Evolutionary conservation across 2,888 invertebrate species (phyloP).

Genomic region (Didymodactylos carnosus): DNA sequence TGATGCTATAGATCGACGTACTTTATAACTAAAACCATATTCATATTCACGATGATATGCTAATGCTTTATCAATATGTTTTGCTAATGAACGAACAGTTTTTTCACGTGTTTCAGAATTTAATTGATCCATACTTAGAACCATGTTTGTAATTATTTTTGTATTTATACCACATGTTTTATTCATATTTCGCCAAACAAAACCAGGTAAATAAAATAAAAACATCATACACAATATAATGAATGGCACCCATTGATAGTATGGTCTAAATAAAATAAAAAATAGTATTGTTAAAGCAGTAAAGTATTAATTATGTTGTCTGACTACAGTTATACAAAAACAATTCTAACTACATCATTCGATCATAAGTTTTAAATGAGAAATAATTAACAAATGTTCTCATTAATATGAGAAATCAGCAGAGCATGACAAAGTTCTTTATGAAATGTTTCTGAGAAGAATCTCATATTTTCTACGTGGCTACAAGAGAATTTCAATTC

Average conservation of each 20-base stretch:
- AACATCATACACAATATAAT: slow-evolving; percentile 6
- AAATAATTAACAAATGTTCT: neutral
- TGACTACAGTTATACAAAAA: too few relatives aligned
- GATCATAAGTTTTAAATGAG: too few relatives aligned
- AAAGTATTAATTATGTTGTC: too few relatives aligned
- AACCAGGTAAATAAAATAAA: slow-evolving; percentile 7
- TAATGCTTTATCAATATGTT: slow-evolving; percentile 8
- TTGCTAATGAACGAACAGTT: neutral
- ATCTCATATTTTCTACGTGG: too few relatives aligned
- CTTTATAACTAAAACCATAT: neutral
- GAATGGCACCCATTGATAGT: slow-evolving; percentile 15
- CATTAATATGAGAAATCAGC: too few relatives aligned
- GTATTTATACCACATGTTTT: slow-evolving; percentile 8
- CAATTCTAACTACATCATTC: too few relatives aligned
- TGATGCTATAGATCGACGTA: neutral
- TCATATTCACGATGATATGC: slow-evolving; percentile 9
- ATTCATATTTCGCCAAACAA: slow-evolving; percentile 5
- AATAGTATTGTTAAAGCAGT: too few relatives aligned
- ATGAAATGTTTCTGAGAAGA: too few relatives aligned
- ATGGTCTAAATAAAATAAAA: neutral
- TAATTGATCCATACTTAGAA: slow-evolving; percentile 1
- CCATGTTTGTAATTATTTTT: slow-evolving; percentile 8
- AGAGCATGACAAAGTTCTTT: too few relatives aligned
- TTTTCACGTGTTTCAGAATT: slow-evolving; percentile 5
- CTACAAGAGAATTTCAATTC: too few relatives aligned